phyloP scores from a whole-genome alignment of 2,888 invertebrate genomes.

The Acrobasis suavella region DNA sequence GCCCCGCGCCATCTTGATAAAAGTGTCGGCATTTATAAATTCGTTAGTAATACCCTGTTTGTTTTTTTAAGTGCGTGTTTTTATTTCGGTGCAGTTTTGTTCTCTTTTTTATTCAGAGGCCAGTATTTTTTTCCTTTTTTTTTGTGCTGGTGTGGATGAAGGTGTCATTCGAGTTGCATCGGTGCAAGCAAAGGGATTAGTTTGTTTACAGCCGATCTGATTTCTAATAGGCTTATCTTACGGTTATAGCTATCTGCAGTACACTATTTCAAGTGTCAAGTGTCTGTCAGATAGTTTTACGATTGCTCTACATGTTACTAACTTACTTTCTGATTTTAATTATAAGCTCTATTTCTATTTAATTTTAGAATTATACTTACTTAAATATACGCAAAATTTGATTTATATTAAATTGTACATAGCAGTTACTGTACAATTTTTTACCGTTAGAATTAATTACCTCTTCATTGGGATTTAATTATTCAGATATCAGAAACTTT shows the following conservation, averaged over 20 bases:
- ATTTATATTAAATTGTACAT: no score
- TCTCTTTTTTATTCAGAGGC: constrained; percentile 11
- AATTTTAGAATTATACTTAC: no score
- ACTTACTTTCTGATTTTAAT: neutral
- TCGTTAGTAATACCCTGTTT: constrained; percentile 11
- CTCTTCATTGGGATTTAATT: no score
- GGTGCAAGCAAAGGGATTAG: constrained; percentile 10
- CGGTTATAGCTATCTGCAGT: constrained; percentile 27
- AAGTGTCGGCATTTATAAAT: constrained; percentile 26
- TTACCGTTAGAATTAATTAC: no score
- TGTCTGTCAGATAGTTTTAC: constrained; percentile 19
- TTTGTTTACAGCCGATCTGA: constrained; percentile 40
- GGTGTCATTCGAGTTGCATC: constrained; percentile 12
- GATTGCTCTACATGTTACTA: neutral
- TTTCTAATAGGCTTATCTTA: constrained; percentile 54
- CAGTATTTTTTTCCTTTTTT: constrained; percentile 13
- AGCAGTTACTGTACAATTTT: no score
- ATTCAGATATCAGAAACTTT: no score
- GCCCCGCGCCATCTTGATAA: constrained; percentile 45
- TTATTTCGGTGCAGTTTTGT: constrained; percentile 24
- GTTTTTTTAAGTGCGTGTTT: constrained; percentile 21
- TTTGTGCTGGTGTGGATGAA: neutral
- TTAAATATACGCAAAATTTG: no score
- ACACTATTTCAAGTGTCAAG: constrained; percentile 17
- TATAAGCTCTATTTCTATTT: neutral